Percentiles rank a stretch among this genome's conserved stretches.
These are phyloP conservation scores for Dione juno DNA, from an alignment of 2,888 invertebrate genomes.

Conservation along the genomic window DNA sequence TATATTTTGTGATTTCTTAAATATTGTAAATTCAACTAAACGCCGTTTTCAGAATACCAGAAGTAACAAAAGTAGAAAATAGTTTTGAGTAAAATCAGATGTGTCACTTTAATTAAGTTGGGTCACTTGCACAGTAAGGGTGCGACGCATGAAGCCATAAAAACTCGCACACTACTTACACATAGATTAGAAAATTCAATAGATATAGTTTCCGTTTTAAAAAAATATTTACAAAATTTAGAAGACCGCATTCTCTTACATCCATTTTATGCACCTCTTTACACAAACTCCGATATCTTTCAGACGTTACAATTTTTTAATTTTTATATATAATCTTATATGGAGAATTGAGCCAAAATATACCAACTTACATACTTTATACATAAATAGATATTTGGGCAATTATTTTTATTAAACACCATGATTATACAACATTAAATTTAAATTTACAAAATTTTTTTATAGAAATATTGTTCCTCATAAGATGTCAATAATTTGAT, in stretches of 20 bases:
- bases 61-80: too few relatives aligned
- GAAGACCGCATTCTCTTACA: constrained; percentile 33
- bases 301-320: not conserved
- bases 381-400: not conserved
- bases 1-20: too few relatives aligned
- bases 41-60: too few relatives aligned
- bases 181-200: constrained; percentile 59
- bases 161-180: constrained; percentile 43
- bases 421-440: not conserved
- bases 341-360: not conserved
- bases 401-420: not conserved
- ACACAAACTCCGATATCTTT: constrained; percentile 1
- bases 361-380: not conserved
- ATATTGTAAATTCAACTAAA: too few relatives aligned
- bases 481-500: not conserved
- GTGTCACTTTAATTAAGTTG: not conserved
- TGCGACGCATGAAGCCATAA: constrained; percentile 11
- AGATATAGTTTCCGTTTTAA: constrained; percentile 52
- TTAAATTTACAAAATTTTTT: not conserved
- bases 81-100: too few relatives aligned
- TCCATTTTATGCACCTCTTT: constrained; percentile 9
- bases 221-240: constrained; percentile 73
- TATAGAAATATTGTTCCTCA: not conserved
- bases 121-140: not conserved
- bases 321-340: constrained; percentile 10